Percentiles rank a stretch among this genome's conserved stretches.
These are phyloP conservation scores for Stichopus chloronotus DNA, from an alignment of 35 echinoderm and acorn worm species.

Conservation along the genomic window DNA sequence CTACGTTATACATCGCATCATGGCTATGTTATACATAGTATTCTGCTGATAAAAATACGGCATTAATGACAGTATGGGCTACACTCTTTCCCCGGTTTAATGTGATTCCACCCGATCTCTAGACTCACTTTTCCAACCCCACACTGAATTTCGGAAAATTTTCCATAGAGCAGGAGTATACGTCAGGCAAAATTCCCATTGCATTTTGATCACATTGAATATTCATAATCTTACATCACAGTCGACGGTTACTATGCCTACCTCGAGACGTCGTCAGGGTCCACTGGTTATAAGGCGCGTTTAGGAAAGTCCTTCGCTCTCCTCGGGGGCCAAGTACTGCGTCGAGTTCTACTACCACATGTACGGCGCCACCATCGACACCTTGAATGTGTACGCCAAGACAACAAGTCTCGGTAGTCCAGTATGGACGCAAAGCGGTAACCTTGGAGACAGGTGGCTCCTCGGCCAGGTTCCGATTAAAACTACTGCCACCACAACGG, in stretches of 20 bases:
- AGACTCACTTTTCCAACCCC: too few relatives aligned
- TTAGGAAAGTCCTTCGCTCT: background rate
- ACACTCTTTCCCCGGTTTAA: background rate
- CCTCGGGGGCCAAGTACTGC: slow-evolving; percentile 28
- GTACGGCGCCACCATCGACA: slow-evolving; percentile 78
- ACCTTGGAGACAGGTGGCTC: slow-evolving; percentile 46
- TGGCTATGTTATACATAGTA: too few relatives aligned
- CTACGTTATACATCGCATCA: too few relatives aligned
- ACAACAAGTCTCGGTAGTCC: slow-evolving; percentile 13
- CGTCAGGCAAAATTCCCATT: background rate
- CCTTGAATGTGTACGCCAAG: slow-evolving; percentile 71
- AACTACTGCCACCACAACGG: background rate
- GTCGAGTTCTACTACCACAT: slow-evolving; percentile 89
- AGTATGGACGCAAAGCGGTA: slow-evolving; percentile 52
- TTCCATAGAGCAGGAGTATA: background rate
- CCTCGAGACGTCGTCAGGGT: slow-evolving; percentile 21
- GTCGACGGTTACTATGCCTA: slow-evolving; percentile 49
- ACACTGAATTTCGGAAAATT: background rate
- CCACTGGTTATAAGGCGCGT: slow-evolving; percentile 34
- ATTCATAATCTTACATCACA: background rate
- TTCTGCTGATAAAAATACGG: too few relatives aligned
- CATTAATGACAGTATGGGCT: background rate
- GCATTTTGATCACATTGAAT: background rate
- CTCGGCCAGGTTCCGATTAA: slow-evolving; percentile 55
- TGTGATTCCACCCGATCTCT: too few relatives aligned